Evolutionary conservation across 1,140 invertebrate genomes (phyloP).

Genomic region (Euwallacea similis): DNA sequence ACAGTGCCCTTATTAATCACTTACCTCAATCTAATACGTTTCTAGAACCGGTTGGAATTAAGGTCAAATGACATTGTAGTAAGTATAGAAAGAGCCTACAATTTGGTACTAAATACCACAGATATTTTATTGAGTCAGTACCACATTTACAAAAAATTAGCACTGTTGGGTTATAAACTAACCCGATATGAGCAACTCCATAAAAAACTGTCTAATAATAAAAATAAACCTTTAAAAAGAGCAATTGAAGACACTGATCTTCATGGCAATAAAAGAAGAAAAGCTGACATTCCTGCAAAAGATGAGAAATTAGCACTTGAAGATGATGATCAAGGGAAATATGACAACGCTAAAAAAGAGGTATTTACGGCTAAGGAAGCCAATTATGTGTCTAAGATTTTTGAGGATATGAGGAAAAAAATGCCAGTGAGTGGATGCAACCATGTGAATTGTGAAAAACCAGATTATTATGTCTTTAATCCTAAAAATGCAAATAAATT

Average conservation of each 20-base stretch:
- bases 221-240: constrained; percentile 11
- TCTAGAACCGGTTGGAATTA: constrained; percentile 51
- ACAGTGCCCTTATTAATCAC: not conserved
- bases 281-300: not conserved
- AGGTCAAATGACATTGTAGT: constrained; percentile 40
- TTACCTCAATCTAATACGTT: constrained; percentile 9
- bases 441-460: constrained; percentile 4
- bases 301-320: not conserved
- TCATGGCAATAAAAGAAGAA: not conserved
- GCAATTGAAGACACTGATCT: not conserved
- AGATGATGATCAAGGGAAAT: not conserved
- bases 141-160: constrained; percentile 47
- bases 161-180: constrained; percentile 43
- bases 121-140: constrained; percentile 43
- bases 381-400: constrained; percentile 27
- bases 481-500: constrained; percentile 27
- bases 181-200: constrained; percentile 26
- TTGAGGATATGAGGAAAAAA: constrained; percentile 23
- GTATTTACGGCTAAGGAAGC: not conserved
- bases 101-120: constrained; percentile 38
- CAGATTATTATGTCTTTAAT: constrained; percentile 41
- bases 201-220: constrained; percentile 9
- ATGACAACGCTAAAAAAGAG: not conserved
- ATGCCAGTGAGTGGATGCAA: constrained; percentile 16
- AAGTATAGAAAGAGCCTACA: constrained; percentile 49